A percentile compares a stretch with the other conserved stretches of the same genome.
Conservation (phyloP, 1,140 invertebrate species). For the Neodiprion fabricii region DNA sequence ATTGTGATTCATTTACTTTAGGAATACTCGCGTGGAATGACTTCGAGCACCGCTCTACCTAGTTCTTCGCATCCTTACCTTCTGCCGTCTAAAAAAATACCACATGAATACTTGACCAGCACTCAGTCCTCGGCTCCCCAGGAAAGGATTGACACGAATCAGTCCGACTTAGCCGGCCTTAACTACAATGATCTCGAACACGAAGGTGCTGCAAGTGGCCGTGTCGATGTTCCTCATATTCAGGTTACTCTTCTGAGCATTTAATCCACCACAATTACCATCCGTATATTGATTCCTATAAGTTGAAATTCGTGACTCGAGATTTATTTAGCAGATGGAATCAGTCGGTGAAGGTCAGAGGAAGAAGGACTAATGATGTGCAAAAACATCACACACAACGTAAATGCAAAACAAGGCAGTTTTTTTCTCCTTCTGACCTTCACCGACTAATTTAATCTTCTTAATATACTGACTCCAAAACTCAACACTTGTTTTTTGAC, state of each 20-base stretch:
- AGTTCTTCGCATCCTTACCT: constrained; percentile 61
- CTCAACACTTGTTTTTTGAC: not conserved
- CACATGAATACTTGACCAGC: constrained; percentile 77
- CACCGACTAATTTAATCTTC: not conserved
- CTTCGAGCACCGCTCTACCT: constrained; percentile 41
- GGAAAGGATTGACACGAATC: constrained; percentile 43
- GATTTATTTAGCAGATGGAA: no score
- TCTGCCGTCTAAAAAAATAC: constrained; percentile 74
- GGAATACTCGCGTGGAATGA: constrained; percentile 53
- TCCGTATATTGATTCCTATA: no score
- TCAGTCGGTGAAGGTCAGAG: no score
- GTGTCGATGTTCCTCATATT: constrained; percentile 27
- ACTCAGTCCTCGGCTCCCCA: constrained; percentile 52
- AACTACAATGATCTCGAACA: constrained; percentile 58
- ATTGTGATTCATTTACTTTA: constrained; percentile 31
- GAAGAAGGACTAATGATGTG: no score
- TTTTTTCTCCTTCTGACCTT: no score
- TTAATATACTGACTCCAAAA: no score
- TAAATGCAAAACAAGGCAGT: no score
- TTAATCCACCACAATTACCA: no score
- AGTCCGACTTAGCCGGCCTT: constrained; percentile 38
- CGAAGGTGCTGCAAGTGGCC: constrained; percentile 63
- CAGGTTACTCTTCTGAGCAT: constrained; percentile 12
- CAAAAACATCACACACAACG: no score
- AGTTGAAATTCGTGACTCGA: no score